Evolutionary conservation across 2,888 invertebrate species (phyloP).

Genomic region (Brachyptera risi): DNA sequence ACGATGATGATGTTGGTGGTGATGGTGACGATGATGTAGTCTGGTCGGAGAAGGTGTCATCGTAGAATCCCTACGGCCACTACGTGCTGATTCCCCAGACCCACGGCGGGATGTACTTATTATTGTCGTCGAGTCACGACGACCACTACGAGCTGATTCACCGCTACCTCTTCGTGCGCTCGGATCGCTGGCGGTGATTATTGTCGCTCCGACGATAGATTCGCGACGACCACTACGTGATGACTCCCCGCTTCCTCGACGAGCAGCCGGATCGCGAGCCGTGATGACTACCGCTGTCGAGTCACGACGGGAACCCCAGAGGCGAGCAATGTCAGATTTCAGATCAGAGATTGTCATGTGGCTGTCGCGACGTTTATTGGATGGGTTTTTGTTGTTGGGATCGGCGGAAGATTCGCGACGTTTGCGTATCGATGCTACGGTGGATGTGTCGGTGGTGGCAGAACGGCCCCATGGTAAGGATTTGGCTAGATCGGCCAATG

Average conservation of each 20-base stretch:
- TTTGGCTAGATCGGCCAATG: constrained; percentile 81
- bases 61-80: constrained; percentile 36
- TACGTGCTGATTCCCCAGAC: constrained; percentile 33
- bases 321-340: constrained; percentile 64
- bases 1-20: constrained; percentile 49
- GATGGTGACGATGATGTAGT: constrained; percentile 34
- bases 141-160: constrained; percentile 28
- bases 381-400: constrained; percentile 65
- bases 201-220: constrained; percentile 23
- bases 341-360: constrained; percentile 47
- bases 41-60: constrained; percentile 48
- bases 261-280: constrained; percentile 26
- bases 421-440: constrained; percentile 54
- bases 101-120: constrained; percentile 29
- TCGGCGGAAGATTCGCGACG: constrained; percentile 86
- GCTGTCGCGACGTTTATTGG: constrained; percentile 5
- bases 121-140: constrained; percentile 25
- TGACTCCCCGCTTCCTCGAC: constrained; percentile 33
- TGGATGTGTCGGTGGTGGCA: constrained; percentile 51
- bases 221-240: constrained; percentile 45
- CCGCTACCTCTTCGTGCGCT: constrained; percentile 32
- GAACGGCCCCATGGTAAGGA: constrained; percentile 78
- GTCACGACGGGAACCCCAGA: constrained; percentile 59
- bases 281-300: constrained; percentile 29
- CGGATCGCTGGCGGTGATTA: constrained; percentile 30